Percentiles rank a stretch among this genome's conserved stretches.
Evolutionary conservation across 2,888 invertebrate species (phyloP).

Genomic region (Xestoiulus laeticollis): DNA sequence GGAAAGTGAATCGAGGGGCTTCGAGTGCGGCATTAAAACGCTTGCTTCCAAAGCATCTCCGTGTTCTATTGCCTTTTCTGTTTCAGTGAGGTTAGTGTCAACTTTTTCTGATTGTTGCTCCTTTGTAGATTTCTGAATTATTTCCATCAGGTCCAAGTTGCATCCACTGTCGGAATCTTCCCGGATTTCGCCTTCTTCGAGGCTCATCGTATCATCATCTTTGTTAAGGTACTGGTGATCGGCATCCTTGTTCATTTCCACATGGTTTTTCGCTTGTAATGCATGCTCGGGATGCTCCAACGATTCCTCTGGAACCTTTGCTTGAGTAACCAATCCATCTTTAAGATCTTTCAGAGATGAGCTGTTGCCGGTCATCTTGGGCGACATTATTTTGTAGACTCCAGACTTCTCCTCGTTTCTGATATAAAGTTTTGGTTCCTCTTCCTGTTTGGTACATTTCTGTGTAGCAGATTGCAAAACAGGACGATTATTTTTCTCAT

Average conservation of each 20-base stretch:
- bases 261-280: neutral
- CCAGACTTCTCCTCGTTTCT: neutral
- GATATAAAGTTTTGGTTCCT: neutral
- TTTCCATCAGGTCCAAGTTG: neutral
- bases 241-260: neutral
- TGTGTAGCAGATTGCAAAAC: neutral
- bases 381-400: too few relatives aligned
- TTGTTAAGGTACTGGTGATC: neutral
- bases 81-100: neutral
- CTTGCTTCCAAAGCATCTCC: too few relatives aligned
- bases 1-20: neutral
- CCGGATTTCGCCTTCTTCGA: conserved; percentile 34
- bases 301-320: neutral
- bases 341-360: too few relatives aligned
- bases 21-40: neutral
- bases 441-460: neutral
- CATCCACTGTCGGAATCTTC: neutral
- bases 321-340: neutral
- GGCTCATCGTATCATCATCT: neutral
- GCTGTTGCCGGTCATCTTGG: too few relatives aligned
- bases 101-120: neutral
- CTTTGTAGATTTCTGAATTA: neutral
- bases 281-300: neutral
- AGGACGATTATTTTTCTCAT: too few relatives aligned
- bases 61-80: neutral